Evolutionary conservation across 2,888 invertebrate genomes (phyloP).

Genomic region (Pilophorus perplexus): DNA sequence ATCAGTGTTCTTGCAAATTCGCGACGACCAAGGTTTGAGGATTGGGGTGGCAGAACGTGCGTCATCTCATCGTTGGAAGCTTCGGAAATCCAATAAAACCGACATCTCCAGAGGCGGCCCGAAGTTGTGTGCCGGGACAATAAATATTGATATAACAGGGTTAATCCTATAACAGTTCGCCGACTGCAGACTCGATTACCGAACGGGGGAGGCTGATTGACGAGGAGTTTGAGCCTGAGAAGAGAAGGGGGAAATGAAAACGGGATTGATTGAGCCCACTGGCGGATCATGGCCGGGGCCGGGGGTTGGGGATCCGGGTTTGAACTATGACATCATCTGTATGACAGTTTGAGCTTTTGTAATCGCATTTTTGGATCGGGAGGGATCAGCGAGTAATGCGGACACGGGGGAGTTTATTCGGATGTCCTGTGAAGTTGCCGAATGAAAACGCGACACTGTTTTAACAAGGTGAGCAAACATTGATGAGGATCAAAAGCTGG

Average conservation of each 20-base stretch:
- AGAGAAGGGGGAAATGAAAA: constrained; percentile 1
- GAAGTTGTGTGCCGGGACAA: constrained; percentile 28
- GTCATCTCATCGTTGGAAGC: no score
- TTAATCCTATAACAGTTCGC: constrained; percentile 37
- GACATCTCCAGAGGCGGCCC: constrained; percentile 25
- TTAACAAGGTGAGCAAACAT: no score
- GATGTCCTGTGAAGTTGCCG: no score
- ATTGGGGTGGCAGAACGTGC: no score
- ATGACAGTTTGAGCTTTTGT: no score
- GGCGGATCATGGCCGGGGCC: background rate
- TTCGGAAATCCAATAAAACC: constrained; percentile 29
- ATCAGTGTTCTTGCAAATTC: no score
- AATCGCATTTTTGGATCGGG: no score
- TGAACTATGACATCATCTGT: constrained; percentile 32
- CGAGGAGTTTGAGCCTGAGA: background rate
- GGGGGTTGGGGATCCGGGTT: constrained; percentile 4
- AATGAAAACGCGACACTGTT: no score
- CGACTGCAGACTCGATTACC: constrained; percentile 35
- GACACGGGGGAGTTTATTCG: no score
- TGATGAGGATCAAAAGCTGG: no score
- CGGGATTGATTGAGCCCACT: constrained; percentile 35
- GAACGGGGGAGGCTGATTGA: constrained; percentile 39
- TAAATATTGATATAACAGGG: constrained; percentile 39
- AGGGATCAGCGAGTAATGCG: no score
- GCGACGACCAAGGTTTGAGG: no score